Evolutionary conservation across 2,113 vertebrate genomes (phyloP).

Genomic region (Sturnira hondurensis): DNA sequence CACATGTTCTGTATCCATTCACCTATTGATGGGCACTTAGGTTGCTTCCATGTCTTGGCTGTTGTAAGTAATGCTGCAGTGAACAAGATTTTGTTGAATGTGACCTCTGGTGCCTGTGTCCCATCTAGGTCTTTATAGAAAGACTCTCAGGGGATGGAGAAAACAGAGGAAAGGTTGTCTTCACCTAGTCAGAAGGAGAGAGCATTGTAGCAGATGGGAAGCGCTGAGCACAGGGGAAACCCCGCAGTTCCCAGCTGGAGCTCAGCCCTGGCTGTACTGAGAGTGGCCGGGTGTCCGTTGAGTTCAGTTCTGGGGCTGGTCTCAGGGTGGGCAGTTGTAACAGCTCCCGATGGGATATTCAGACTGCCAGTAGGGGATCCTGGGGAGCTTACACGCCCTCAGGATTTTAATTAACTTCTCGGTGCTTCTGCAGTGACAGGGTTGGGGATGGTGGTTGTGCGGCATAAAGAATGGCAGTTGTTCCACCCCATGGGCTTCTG

Average conservation of each 20-base stretch:
- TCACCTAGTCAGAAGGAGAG: neutral
- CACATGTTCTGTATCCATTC: neutral
- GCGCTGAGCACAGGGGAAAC: neutral
- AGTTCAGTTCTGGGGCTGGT: neutral
- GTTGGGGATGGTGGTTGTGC: neutral
- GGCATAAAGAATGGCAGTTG: neutral
- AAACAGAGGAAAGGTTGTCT: neutral
- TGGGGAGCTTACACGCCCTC: rapidly evolving
- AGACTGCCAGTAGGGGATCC: neutral
- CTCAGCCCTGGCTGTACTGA: rapidly evolving
- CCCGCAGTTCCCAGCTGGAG: neutral
- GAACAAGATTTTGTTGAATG: neutral
- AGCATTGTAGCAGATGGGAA: neutral
- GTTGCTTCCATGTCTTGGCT: neutral
- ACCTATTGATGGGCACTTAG: neutral
- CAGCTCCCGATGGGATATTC: too few relatives aligned
- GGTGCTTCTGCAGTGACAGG: neutral
- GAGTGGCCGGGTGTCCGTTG: neutral
- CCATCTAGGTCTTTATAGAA: neutral
- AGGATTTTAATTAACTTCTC: neutral
- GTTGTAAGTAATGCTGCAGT: neutral
- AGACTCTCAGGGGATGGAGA: neutral
- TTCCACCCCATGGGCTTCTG: neutral
- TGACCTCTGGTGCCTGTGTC: neutral
- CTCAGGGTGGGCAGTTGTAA: neutral